Evolutionary conservation across 2,113 vertebrate genomes (phyloP).

Genomic region (Cacatua alba): DNA sequence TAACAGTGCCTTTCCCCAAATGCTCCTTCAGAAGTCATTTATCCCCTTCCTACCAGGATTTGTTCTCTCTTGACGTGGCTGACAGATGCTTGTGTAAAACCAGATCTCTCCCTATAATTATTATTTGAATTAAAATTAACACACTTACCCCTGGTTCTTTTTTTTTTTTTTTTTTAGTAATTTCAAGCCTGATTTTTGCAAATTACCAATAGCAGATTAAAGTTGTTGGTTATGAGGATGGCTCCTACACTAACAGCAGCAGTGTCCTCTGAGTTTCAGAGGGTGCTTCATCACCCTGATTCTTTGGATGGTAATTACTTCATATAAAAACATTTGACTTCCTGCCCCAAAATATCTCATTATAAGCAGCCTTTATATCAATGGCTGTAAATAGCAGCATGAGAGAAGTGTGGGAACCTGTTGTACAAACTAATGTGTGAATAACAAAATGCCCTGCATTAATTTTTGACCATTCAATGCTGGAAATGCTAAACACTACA

Average conservation of each 20-base stretch:
- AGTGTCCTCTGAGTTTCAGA: neutral
- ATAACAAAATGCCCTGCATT: neutral
- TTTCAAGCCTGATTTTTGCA: neutral
- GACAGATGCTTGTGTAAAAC: neutral
- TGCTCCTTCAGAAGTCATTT: neutral
- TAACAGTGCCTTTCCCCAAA: neutral
- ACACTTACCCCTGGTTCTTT: fast-evolving
- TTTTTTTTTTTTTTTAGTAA: neutral
- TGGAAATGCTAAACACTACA: fast-evolving
- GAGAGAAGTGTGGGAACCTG: neutral
- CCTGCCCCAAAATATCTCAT: neutral
- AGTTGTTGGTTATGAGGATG: neutral
- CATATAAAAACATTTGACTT: neutral
- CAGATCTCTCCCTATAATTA: neutral
- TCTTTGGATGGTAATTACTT: neutral
- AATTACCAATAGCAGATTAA: neutral
- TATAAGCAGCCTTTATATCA: neutral
- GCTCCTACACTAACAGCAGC: neutral
- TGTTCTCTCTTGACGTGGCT: neutral
- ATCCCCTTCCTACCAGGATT: neutral
- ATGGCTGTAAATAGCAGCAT: neutral
- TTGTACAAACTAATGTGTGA: neutral
- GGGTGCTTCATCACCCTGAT: neutral
- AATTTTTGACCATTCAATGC: fast-evolving
- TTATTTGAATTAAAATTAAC: neutral